These are phyloP conservation scores for Drosophila putrida DNA, from an alignment of 2,888 invertebrate species.

Conservation along the genomic window DNA sequence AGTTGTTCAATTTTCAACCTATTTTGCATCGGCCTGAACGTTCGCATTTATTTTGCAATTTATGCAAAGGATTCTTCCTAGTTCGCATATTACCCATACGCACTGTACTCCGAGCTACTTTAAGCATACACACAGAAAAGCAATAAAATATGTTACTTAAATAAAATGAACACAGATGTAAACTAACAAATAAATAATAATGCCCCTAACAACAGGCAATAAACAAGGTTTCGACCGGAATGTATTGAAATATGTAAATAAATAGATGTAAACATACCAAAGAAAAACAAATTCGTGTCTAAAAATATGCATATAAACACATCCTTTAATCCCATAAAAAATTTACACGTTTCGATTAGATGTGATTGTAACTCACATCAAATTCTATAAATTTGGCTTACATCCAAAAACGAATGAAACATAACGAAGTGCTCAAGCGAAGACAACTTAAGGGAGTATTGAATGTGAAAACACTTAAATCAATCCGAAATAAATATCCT, in stretches of 20 bases:
- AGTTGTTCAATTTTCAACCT: slow-evolving; percentile 62
- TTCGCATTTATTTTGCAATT: slow-evolving; percentile 65
- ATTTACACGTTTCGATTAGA: no score
- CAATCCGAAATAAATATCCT: no score
- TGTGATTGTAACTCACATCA: no score
- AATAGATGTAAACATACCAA: neutral
- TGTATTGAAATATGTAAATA: slow-evolving; percentile 26
- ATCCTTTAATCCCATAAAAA: no score
- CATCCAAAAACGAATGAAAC: no score
- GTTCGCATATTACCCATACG: slow-evolving; percentile 34
- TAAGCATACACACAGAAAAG: slow-evolving; percentile 8
- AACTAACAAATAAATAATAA: slow-evolving; percentile 71
- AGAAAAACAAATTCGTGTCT: neutral
- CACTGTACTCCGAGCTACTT: slow-evolving; percentile 14
- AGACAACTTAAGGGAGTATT: no score
- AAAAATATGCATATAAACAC: no score
- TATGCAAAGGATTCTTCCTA: slow-evolving; percentile 40
- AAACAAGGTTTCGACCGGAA: slow-evolving; percentile 27
- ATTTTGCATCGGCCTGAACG: slow-evolving; percentile 46
- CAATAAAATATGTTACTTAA: slow-evolving; percentile 43
- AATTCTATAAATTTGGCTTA: no score
- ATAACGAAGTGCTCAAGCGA: no score
- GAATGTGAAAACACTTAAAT: no score
- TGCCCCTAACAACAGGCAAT: slow-evolving; percentile 38
- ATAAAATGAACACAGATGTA: slow-evolving; percentile 51